Evolutionary conservation across 2,113 vertebrate species (phyloP).

Genomic region (Dermatemys mawii): DNA sequence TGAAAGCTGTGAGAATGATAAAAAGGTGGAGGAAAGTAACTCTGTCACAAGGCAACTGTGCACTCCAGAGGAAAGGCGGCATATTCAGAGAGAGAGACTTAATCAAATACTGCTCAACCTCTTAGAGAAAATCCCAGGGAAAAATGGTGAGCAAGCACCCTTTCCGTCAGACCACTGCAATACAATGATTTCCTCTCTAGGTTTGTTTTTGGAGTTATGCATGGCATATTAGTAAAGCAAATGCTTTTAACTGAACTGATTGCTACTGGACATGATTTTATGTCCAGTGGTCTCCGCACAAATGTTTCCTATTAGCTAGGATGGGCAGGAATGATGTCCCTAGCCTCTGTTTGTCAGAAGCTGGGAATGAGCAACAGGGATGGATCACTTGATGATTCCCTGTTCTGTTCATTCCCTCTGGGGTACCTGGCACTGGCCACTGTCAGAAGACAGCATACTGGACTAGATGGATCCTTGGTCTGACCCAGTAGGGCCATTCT

Average conservation of each 20-base stretch:
- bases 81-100: constrained; percentile 90
- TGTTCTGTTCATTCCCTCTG: no score
- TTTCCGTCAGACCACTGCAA: not conserved
- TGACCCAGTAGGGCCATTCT: no score
- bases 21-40: constrained; percentile 60
- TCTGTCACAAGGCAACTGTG: constrained; percentile 45
- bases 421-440: no score
- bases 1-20: constrained; percentile 71
- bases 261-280: accelerated
- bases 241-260: not conserved
- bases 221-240: accelerated
- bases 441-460: no score
- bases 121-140: constrained; percentile 93
- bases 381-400: no score
- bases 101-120: constrained; percentile 95
- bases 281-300: not conserved
- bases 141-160: constrained; percentile 87
- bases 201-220: accelerated
- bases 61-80: constrained; percentile 84
- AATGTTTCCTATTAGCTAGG: not conserved
- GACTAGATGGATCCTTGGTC: no score
- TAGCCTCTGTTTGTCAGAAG: no score
- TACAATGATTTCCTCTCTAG: accelerated
- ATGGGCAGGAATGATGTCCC: no score
- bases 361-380: no score